Evolutionary conservation across 2,888 invertebrate genomes (phyloP).

Genomic region (Conus canariensis): DNA sequence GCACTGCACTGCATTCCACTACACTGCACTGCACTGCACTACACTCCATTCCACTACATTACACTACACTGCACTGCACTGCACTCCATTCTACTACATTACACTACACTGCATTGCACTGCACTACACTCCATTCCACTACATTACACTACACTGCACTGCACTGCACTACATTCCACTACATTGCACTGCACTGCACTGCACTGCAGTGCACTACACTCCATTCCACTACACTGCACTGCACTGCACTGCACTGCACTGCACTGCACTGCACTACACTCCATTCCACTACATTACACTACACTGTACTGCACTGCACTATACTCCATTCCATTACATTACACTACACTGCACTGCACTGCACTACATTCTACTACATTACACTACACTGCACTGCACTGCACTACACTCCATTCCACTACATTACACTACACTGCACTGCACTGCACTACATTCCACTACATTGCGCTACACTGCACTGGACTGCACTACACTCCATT

Average conservation of each 20-base stretch:
- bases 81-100: neutral
- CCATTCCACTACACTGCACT: slow-evolving; percentile 8
- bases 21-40: neutral
- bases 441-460: slow-evolving; percentile 19
- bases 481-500: slow-evolving; percentile 22
- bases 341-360: slow-evolving; percentile 24
- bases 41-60: neutral
- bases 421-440: slow-evolving; percentile 15
- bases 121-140: neutral
- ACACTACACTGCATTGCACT: neutral
- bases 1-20: neutral
- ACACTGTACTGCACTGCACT: slow-evolving; percentile 27
- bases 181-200: neutral
- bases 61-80: neutral
- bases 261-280: slow-evolving; percentile 29
- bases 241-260: neutral
- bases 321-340: neutral
- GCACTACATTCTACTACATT: neutral
- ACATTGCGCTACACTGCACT: slow-evolving; percentile 12
- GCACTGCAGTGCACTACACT: neutral
- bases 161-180: neutral
- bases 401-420: neutral
- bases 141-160: neutral
- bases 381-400: slow-evolving; percentile 25
- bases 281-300: slow-evolving; percentile 25